phyloP scores from a whole-genome alignment of 2,797 vertebrate genomes.

The Eospalax fontanierii region DNA sequence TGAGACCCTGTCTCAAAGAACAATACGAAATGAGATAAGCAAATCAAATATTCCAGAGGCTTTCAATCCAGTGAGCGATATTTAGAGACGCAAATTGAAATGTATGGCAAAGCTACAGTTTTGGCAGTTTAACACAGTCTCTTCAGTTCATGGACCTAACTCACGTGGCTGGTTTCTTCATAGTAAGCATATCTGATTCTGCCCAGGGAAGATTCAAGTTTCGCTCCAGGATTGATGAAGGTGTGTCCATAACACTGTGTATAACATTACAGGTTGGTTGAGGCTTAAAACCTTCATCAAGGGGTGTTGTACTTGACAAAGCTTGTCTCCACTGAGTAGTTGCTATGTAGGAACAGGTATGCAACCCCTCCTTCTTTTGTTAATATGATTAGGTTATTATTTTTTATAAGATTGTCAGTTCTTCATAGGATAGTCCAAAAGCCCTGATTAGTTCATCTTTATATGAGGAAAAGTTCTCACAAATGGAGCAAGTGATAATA shows the following conservation, averaged over 20 bases:
- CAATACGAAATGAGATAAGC: background rate
- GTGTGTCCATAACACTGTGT: no score
- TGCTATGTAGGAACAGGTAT: background rate
- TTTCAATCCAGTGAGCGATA: background rate
- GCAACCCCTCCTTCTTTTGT: background rate
- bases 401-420: background rate
- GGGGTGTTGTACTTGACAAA: background rate
- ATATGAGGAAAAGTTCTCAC: background rate
- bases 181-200: background rate
- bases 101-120: background rate
- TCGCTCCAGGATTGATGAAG: background rate
- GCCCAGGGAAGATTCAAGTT: background rate
- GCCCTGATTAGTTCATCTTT: background rate
- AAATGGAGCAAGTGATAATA: background rate
- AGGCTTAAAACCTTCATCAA: background rate
- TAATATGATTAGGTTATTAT: background rate
- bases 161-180: no score
- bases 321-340: background rate
- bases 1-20: background rate
- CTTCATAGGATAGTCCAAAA: background rate
- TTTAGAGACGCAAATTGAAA: slow-evolving; percentile 43
- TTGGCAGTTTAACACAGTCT: background rate
- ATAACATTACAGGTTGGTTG: no score
- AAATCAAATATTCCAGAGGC: background rate
- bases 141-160: no score